Conservation (phyloP, 2,888 invertebrate species). For the Boloria euphrosyne region DNA sequence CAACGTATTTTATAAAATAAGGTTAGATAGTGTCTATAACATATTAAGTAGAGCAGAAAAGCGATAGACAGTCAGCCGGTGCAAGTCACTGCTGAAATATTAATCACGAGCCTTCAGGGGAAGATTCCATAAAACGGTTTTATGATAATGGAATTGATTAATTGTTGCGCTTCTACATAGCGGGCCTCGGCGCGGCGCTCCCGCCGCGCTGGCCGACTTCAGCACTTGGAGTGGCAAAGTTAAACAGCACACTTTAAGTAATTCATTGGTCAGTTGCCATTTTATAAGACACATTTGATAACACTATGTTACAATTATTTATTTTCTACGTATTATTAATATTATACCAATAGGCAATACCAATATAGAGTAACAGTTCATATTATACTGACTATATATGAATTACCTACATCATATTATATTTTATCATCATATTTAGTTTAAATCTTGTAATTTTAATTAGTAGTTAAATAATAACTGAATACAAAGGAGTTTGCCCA, state of each 20-base stretch:
- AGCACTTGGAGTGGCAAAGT: not conserved
- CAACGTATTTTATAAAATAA: no score
- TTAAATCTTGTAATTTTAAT: no score
- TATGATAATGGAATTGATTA: conserved; percentile 68
- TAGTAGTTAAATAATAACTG: no score
- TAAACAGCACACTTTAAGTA: not conserved
- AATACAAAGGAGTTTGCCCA: no score
- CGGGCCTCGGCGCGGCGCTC: not conserved
- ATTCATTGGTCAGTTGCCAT: no score
- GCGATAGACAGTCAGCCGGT: conserved; percentile 53
- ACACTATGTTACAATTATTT: not conserved
- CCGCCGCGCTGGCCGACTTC: conserved; percentile 3
- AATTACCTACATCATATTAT: no score
- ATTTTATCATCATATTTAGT: no score
- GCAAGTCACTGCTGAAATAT: conserved; percentile 70
- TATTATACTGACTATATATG: no score
- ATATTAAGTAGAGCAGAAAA: conserved; percentile 46
- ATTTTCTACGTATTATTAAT: no score
- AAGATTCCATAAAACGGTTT: conserved; percentile 67
- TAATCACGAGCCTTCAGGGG: conserved; percentile 64
- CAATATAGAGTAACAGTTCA: no score
- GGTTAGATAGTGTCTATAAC: not conserved
- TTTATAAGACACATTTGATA: not conserved
- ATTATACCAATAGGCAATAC: no score
- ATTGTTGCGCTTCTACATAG: conserved; percentile 16